Percentiles rank a stretch among this genome's conserved stretches.
Conservation (phyloP, 2,113 vertebrate genomes). For the Craseonycteris thonglongyai region DNA sequence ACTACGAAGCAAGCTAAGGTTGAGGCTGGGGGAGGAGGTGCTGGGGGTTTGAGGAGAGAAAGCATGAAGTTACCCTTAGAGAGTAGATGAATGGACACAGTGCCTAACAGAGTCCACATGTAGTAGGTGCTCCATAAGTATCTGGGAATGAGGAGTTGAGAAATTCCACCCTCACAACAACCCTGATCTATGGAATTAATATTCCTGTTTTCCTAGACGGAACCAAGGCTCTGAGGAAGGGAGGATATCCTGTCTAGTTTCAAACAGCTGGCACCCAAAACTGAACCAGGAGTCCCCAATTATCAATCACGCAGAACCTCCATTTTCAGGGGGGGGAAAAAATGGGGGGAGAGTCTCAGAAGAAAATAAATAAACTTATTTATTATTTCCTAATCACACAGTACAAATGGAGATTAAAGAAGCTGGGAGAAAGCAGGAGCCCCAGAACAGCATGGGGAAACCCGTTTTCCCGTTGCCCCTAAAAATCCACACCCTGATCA, state of each 20-base stretch:
- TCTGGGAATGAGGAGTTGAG: not conserved
- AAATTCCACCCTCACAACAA: not conserved
- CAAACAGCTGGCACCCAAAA: not conserved
- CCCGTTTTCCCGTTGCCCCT: not conserved
- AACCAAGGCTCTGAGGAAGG: not conserved
- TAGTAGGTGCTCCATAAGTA: accelerated
- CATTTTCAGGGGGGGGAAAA: too few relatives aligned
- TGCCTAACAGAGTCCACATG: accelerated
- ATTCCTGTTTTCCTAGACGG: not conserved
- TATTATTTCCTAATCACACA: slow-evolving; percentile 56
- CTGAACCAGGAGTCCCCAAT: not conserved
- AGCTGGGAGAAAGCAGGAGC: not conserved
- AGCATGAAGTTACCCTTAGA: not conserved
- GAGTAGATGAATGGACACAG: accelerated
- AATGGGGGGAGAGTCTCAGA: not conserved
- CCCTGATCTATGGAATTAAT: not conserved
- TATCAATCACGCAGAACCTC: not conserved
- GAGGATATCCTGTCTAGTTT: not conserved
- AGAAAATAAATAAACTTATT: slow-evolving; percentile 71
- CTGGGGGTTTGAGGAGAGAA: not conserved
- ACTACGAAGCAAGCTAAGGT: not conserved
- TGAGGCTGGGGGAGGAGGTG: not conserved
- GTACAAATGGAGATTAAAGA: slow-evolving; percentile 58
- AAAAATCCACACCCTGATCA: slow-evolving; percentile 27
- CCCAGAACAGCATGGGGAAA: not conserved